Conservation (phyloP, 2,797 vertebrate genomes). For the Peromyscus aztecus region DNA sequence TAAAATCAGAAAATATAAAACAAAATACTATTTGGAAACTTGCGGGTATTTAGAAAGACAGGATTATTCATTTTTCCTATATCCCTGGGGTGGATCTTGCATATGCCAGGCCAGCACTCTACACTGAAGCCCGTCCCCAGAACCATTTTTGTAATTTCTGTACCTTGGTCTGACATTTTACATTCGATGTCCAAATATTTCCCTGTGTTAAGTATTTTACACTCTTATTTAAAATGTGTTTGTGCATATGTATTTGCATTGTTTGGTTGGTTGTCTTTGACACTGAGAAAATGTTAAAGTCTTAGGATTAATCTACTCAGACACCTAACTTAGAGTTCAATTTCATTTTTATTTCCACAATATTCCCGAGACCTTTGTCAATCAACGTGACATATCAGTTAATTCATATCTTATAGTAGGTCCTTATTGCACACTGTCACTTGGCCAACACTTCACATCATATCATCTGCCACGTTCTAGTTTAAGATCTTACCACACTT, state of each 20-base stretch:
- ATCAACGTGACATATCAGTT: background rate
- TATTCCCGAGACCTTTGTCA: background rate
- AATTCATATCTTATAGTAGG: background rate
- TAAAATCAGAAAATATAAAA: background rate
- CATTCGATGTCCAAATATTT: background rate
- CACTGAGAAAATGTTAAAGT: background rate
- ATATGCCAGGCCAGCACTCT: no score
- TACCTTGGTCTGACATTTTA: background rate
- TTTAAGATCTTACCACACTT: background rate
- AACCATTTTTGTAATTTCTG: background rate
- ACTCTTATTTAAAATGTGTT: background rate
- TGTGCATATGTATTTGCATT: background rate
- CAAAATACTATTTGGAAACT: background rate
- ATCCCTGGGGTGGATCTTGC: no score
- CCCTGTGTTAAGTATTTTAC: background rate
- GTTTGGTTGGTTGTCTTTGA: background rate
- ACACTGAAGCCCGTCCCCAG: rapidly evolving
- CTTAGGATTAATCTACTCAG: background rate
- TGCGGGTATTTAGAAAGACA: background rate
- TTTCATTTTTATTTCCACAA: background rate
- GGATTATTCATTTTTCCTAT: background rate
- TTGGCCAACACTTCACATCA: background rate
- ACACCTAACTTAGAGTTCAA: background rate
- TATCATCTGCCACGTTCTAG: background rate
- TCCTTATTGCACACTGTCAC: background rate